Base-by-base conservation (phyloP, 2,888 invertebrate genomes). In the Hydrotaea cyrtoneurina region DNA sequence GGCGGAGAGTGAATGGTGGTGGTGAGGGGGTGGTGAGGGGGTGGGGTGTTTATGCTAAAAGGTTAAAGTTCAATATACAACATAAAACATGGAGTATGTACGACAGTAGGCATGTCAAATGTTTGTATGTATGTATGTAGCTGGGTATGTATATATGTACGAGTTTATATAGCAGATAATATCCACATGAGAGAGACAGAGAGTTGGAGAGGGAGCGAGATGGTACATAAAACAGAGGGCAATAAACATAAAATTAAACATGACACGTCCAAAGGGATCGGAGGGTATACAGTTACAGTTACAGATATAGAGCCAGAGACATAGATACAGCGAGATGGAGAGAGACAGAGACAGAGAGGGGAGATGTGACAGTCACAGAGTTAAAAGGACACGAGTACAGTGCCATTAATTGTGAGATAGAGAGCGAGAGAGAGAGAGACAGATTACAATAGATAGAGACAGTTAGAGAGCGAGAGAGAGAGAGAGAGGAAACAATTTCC, bases 41-140 rank as follows among this genome's bases (percentile, higher is more conserved):
- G 4, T 39, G 39, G 39, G 39, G 11, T 39, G 39, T 39, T n/a
- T 39, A 39, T 8, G 39, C 39, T 36, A 39, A 39, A 31, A 39
- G 39, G 39, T 39, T 39, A 39, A 39, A 11, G 39, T 39, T 39
- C 13, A 39, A n/a, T 39, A 39, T 11, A 8, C 39, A 39, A 39
- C 8, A 13, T 39, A 39, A 39, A 39, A 39, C 4, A 15, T 50
- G 50, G 8, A 50, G 43, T 10, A 43, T 43, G 50, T 50, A 50
- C 50, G 50, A 50, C 15, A 21, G 57, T 57, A 57, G 0, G 26
- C 0, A 55, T 55, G 59, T 50, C 50, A 50, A 50, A 50, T 26
- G 59, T 31, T 15, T 13, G 59, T 59, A 59, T 59, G 59, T 59
- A 59, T 59, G 26, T 59, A 59, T 55, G 21, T n/a, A n/a, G n/a